Conservation (phyloP, 2,113 vertebrate species). For the Kryptolebias marmoratus region DNA sequence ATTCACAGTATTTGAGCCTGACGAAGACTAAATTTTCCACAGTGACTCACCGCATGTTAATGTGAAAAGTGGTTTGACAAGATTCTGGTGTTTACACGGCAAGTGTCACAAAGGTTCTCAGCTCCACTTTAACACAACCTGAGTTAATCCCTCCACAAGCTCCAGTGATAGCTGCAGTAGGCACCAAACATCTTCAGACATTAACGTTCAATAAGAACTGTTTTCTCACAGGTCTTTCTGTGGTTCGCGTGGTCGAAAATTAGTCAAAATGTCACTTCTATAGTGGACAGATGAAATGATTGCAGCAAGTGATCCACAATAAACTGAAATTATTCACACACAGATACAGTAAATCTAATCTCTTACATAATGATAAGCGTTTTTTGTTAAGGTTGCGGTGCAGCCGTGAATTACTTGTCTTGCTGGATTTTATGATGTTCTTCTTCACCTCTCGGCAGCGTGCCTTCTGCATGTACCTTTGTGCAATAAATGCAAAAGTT, state of each 20-base stretch:
- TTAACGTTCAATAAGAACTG: no score
- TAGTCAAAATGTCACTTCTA: no score
- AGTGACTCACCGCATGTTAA: constrained; percentile 19
- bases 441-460: constrained; percentile 3
- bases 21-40: constrained; percentile 6
- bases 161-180: no score
- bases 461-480: constrained; percentile 5
- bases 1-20: neutral
- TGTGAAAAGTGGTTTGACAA: constrained; percentile 15
- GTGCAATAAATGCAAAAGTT: constrained; percentile 15
- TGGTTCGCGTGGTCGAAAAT: no score
- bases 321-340: constrained; percentile 2
- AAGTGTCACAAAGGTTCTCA: neutral
- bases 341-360: constrained; percentile 5
- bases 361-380: constrained; percentile 1
- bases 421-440: constrained; percentile 22
- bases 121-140: no score
- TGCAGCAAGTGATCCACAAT: neutral
- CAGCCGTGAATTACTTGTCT: constrained; percentile 5
- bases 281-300: no score
- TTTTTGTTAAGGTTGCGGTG: neutral
- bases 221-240: no score
- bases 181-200: no score
- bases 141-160: no score
- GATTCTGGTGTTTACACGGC: neutral